These are phyloP conservation scores for Helicoverpa assulta DNA, from an alignment of 2,888 invertebrate species.

Conservation along the genomic window DNA sequence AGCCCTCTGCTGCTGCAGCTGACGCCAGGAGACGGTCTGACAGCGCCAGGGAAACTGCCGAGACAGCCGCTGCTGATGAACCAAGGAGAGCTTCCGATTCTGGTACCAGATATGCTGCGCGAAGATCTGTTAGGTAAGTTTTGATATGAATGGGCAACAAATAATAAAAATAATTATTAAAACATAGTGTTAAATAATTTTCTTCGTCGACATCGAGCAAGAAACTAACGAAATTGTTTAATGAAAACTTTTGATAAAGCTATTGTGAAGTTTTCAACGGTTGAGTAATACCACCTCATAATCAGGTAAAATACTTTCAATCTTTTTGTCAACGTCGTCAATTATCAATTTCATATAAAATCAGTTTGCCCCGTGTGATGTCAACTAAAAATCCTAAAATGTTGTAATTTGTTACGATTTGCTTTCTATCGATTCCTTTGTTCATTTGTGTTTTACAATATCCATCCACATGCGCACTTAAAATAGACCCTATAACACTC, in stretches of 20 bases:
- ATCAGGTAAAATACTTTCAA: slow-evolving; percentile 20
- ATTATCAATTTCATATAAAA: too few species aligned
- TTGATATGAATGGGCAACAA: not conserved
- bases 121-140: slow-evolving; percentile 82
- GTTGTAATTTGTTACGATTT: not conserved
- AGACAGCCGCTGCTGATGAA: slow-evolving; percentile 69
- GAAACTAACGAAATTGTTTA: too few species aligned
- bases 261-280: not conserved
- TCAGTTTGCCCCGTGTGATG: too few species aligned
- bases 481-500: not conserved
- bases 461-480: not conserved
- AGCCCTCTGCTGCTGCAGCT: slow-evolving; percentile 68
- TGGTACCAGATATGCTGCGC: slow-evolving; percentile 74
- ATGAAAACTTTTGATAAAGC: not conserved
- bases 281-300: not conserved
- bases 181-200: too few species aligned
- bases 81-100: slow-evolving; percentile 83
- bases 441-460: not conserved
- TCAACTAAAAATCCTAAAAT: not conserved
- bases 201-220: too few species aligned
- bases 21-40: slow-evolving; percentile 83
- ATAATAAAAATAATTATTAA: too few species aligned
- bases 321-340: not conserved
- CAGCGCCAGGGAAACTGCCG: slow-evolving; percentile 72
- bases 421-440: not conserved